Conservation (phyloP, 2,797 vertebrate genomes). For the Acipenser transmontanus region DNA sequence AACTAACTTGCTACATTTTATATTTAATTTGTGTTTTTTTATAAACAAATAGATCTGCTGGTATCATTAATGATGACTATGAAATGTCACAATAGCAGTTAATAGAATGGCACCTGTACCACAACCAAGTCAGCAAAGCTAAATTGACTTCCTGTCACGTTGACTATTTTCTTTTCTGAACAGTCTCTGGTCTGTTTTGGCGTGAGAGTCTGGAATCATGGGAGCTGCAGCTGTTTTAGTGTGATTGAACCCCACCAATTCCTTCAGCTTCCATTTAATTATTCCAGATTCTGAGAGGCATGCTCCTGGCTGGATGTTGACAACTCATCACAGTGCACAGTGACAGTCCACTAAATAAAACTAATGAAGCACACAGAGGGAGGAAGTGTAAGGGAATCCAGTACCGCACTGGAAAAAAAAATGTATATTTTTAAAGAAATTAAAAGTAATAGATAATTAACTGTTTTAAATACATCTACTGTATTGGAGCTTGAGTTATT, state of each 20-base stretch:
- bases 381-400: conserved; percentile 20
- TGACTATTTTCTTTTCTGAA: neutral
- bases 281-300: conserved; percentile 39
- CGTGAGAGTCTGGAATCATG: conserved; percentile 12
- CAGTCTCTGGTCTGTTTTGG: neutral
- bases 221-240: conserved; percentile 27
- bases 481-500: too few relatives aligned
- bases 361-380: conserved; percentile 39
- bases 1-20: too few relatives aligned
- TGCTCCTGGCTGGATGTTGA: conserved; percentile 35
- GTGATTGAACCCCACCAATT: conserved; percentile 21
- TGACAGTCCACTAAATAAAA: conserved; percentile 37
- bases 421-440: too few relatives aligned
- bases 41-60: too few relatives aligned
- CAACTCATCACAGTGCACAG: conserved; percentile 37
- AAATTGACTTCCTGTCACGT: conserved; percentile 5
- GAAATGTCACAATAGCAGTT: neutral
- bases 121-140: neutral
- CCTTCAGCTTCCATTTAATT: conserved; percentile 43
- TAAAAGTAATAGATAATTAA: too few relatives aligned
- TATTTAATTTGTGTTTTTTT: too few relatives aligned
- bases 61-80: too few relatives aligned
- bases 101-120: neutral
- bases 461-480: too few relatives aligned
- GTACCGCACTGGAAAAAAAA: neutral